Percentiles rank a stretch among this genome's conserved stretches.
phyloP scores from a whole-genome alignment of 2,797 vertebrate genomes.

The Dendrocincla tyrannina region DNA sequence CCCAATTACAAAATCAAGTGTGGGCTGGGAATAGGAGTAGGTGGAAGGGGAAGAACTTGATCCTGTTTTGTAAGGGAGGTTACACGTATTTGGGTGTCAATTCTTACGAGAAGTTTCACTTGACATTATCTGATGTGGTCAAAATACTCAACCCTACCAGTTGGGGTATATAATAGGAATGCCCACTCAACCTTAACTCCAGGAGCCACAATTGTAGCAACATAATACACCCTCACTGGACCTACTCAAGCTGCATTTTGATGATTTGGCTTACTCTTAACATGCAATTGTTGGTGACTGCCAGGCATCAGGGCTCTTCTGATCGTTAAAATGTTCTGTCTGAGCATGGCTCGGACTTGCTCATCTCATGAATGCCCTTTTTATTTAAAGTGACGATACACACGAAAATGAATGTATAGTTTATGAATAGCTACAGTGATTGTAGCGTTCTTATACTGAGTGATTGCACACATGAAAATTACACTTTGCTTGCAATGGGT shows the following conservation, averaged over 20 bases:
- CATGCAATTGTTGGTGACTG: not conserved
- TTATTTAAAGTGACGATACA: conserved; percentile 30
- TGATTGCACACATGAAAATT: not conserved
- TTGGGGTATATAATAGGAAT: conserved; percentile 34
- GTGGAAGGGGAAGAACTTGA: not conserved
- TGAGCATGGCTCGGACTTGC: not conserved
- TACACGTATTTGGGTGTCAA: not conserved
- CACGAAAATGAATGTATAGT: not conserved
- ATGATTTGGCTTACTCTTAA: conserved; percentile 44
- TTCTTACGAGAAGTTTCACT: conserved; percentile 42
- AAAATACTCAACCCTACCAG: conserved; percentile 31
- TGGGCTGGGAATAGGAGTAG: not conserved
- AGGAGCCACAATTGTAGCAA: not conserved
- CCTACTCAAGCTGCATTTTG: conserved; percentile 30
- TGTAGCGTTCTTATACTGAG: conserved; percentile 23
- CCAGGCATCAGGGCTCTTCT: conserved; percentile 23
- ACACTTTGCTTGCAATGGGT: not conserved
- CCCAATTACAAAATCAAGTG: not conserved
- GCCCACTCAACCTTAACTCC: conserved; percentile 39
- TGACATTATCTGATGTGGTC: conserved; percentile 33
- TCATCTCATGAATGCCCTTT: not conserved
- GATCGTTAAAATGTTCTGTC: conserved; percentile 30
- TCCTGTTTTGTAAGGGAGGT: not conserved
- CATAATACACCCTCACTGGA: conserved; percentile 8
- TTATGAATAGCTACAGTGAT: conserved; percentile 33